Evolutionary conservation across 37 sponge, comb jelly and placozoan genomes (phyloP).

Genomic region (Mnemiopsis leidyi): DNA sequence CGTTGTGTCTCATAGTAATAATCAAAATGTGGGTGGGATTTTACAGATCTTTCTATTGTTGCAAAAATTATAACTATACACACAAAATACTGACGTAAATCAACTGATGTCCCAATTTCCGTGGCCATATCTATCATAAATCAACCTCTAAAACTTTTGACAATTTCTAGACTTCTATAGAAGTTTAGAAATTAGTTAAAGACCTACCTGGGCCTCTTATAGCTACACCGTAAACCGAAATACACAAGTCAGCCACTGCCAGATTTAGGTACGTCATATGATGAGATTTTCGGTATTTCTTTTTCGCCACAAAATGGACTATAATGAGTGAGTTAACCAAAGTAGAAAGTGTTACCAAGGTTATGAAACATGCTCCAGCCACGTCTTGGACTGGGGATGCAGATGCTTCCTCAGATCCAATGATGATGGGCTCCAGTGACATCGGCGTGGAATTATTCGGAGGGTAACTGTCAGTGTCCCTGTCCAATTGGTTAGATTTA

Average conservation of each 20-base stretch:
- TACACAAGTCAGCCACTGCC: background rate
- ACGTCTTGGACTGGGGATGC: background rate
- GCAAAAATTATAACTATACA: too few relatives aligned
- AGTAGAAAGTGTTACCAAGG: background rate
- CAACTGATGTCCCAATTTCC: too few relatives aligned
- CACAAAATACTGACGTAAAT: too few relatives aligned
- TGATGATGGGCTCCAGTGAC: background rate
- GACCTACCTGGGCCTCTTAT: background rate
- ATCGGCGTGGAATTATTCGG: background rate
- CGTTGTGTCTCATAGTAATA: too few relatives aligned
- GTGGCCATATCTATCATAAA: too few relatives aligned
- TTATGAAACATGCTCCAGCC: background rate
- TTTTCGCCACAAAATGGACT: background rate
- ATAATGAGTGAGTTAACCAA: background rate
- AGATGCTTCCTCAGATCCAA: background rate
- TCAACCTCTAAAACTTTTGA: too few relatives aligned
- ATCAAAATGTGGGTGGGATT: too few relatives aligned
- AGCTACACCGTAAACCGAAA: background rate
- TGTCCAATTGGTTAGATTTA: background rate
- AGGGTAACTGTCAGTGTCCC: background rate
- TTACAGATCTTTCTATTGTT: too few relatives aligned
- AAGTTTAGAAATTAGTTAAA: background rate
- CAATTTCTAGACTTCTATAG: background rate
- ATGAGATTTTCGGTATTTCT: background rate
- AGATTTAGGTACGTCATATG: constrained; percentile 23